Evolutionary conservation across 2,113 vertebrate genomes (phyloP).

Genomic region (Ptychochromis oligacanthus): DNA sequence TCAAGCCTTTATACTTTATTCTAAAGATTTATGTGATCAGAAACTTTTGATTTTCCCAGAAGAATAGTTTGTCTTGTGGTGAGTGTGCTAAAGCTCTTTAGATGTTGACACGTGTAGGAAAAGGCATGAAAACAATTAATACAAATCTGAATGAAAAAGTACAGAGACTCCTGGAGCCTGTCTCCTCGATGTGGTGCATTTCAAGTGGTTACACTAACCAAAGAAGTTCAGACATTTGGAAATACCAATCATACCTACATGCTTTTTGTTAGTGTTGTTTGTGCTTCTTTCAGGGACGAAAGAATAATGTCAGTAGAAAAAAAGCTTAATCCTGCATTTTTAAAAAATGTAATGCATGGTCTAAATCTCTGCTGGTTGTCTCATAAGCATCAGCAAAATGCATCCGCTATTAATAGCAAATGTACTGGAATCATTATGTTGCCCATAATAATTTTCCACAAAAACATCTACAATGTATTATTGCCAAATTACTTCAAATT

Average conservation of each 20-base stretch:
- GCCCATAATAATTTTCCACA: background rate
- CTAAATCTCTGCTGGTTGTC: background rate
- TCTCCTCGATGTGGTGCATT: background rate
- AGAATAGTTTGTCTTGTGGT: slow-evolving; percentile 9
- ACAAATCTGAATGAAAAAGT: background rate
- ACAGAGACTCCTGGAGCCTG: background rate
- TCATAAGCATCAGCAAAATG: background rate
- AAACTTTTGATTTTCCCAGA: background rate
- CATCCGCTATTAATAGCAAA: no score
- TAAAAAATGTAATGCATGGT: background rate
- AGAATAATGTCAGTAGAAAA: background rate
- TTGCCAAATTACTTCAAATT: background rate
- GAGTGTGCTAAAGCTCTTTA: background rate
- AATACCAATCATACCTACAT: background rate
- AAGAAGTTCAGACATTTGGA: background rate
- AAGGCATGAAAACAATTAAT: slow-evolving; percentile 20
- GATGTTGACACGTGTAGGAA: slow-evolving; percentile 24
- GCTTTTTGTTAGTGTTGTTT: background rate
- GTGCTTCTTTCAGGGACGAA: background rate
- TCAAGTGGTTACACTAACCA: slow-evolving; percentile 4
- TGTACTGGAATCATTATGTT: no score
- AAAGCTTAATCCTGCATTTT: background rate
- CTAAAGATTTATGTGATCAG: background rate
- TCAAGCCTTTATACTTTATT: background rate
- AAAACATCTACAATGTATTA: background rate